These are phyloP conservation scores for Lissocephala sabroskyi DNA, from an alignment of 2,888 invertebrate genomes.

Conservation along the genomic window DNA sequence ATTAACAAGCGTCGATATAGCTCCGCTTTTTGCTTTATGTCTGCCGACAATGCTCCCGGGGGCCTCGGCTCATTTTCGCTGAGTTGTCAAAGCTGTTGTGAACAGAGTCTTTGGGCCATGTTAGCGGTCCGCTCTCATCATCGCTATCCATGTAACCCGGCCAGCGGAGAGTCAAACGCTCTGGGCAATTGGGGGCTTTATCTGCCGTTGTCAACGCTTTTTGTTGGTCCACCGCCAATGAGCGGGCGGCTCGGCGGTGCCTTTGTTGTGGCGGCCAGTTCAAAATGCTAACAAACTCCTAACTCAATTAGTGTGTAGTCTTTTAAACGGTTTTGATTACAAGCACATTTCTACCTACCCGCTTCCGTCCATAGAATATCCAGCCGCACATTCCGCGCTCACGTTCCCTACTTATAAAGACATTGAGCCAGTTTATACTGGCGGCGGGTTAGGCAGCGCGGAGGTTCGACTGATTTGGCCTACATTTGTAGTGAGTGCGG, in stretches of 20 bases:
- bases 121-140: constrained; percentile 45
- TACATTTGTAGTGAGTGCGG: constrained; percentile 25
- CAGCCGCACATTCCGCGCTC: neutral
- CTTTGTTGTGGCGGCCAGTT: constrained; percentile 54
- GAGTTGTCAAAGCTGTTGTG: constrained; percentile 44
- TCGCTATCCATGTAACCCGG: constrained; percentile 15
- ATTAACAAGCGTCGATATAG: constrained; percentile 38
- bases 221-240: constrained; percentile 66
- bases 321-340: constrained; percentile 67
- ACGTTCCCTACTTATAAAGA: constrained; percentile 60
- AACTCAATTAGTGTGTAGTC: constrained; percentile 62
- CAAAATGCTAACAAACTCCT: constrained; percentile 55
- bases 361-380: neutral
- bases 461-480: constrained; percentile 47
- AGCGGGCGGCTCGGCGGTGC: constrained; percentile 40
- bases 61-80: constrained; percentile 21
- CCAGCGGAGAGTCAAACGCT: too few species aligned
- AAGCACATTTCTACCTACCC: constrained; percentile 42
- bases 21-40: constrained; percentile 9
- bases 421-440: constrained; percentile 48
- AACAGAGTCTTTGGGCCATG: constrained; percentile 60
- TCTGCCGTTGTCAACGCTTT: constrained; percentile 62
- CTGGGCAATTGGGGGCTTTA: constrained; percentile 31
- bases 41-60: constrained; percentile 15
- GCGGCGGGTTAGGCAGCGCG: constrained; percentile 22